Evolutionary conservation across 2,113 vertebrate genomes (phyloP).

Genomic region (Ptilonorhynchus violaceus): DNA sequence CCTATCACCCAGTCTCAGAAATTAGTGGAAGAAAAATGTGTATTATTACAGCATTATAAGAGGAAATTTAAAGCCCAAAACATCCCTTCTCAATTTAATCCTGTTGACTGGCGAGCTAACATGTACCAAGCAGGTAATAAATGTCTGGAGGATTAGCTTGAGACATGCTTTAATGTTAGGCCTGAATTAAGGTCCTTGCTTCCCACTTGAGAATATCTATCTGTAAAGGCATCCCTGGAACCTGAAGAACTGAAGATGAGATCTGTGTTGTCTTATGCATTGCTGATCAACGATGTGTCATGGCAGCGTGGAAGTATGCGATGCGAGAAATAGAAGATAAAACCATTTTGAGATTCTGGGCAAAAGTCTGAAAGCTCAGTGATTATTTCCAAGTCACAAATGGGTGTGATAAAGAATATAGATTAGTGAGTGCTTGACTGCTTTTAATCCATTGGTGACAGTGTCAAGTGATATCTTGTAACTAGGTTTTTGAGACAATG

Average conservation of each 20-base stretch:
- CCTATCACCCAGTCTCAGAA: neutral
- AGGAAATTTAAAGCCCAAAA: neutral
- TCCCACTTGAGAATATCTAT: neutral
- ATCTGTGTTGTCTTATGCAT: neutral
- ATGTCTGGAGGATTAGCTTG: neutral
- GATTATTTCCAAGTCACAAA: neutral
- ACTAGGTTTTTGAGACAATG: neutral
- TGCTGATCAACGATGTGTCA: neutral
- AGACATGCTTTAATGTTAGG: neutral
- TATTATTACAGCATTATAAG: neutral
- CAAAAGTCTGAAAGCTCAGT: neutral
- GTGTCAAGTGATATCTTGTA: fast-evolving
- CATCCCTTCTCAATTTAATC: neutral
- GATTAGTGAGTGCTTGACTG: neutral
- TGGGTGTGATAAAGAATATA: neutral
- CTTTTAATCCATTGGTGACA: neutral
- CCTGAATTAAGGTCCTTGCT: neutral
- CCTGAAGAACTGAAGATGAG: neutral
- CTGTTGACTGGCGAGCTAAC: neutral
- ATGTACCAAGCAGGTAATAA: neutral
- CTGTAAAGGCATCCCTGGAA: neutral
- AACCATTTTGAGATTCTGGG: neutral
- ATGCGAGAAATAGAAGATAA: neutral
- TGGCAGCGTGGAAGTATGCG: neutral
- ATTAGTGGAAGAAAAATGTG: neutral